Evolutionary conservation across 1,140 invertebrate genomes (phyloP).

Genomic region (Coenobita brevimanus): DNA sequence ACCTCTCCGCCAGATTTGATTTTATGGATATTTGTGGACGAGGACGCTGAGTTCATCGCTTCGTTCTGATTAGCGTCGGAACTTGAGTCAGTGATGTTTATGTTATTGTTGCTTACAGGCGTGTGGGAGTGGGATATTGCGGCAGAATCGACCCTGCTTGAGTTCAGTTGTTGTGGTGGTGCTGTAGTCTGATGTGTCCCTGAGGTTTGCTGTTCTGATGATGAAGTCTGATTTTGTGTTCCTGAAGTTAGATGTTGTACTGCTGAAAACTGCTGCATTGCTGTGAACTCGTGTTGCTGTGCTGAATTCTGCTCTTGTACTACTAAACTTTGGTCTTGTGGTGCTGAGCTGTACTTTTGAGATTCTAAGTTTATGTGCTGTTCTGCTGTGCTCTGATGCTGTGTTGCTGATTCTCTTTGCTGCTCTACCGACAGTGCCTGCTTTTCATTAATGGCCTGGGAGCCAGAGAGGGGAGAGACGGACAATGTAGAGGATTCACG

Average conservation of each 20-base stretch:
- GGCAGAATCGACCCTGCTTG: background rate
- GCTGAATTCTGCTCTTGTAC: background rate
- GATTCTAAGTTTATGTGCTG: too few relatives aligned
- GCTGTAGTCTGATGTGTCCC: background rate
- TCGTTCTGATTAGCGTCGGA: constrained; percentile 47
- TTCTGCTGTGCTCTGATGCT: too few relatives aligned
- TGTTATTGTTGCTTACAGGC: constrained; percentile 43
- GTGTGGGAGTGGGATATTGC: constrained; percentile 10
- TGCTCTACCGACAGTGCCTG: too few relatives aligned
- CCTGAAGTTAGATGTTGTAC: too few relatives aligned
- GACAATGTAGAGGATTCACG: too few relatives aligned
- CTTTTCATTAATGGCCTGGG: too few relatives aligned
- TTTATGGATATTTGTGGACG: constrained; percentile 41
- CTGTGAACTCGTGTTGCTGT: background rate
- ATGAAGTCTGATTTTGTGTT: background rate
- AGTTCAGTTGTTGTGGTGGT: background rate
- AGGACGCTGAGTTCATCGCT: constrained; percentile 22
- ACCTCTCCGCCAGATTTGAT: background rate
- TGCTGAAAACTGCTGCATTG: too few relatives aligned
- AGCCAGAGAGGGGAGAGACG: too few relatives aligned
- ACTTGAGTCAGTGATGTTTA: constrained; percentile 21
- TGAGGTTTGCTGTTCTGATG: background rate
- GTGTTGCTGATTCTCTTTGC: too few relatives aligned
- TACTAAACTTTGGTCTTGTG: too few relatives aligned
- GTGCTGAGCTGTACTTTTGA: too few relatives aligned